Conservation (phyloP, 2,888 invertebrate species). For the Tetramorium bicarinatum region DNA sequence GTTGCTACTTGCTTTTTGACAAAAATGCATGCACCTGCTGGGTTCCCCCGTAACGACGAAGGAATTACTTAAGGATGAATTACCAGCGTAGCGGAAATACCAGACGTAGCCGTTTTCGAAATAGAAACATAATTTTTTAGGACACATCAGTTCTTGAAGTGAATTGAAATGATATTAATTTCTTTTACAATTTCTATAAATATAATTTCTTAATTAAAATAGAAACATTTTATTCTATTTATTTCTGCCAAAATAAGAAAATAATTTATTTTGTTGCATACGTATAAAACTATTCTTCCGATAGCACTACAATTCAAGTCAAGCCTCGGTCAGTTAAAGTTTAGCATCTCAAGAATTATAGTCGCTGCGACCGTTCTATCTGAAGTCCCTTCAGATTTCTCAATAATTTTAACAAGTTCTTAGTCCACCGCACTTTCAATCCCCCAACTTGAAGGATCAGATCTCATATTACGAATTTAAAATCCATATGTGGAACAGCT, state of each 20-base stretch:
- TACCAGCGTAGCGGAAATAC: slow-evolving; percentile 49
- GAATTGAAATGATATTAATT: not conserved
- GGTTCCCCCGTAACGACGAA: slow-evolving; percentile 2
- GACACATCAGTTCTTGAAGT: slow-evolving; percentile 26
- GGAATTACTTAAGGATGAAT: slow-evolving; percentile 16
- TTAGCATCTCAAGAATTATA: not conserved
- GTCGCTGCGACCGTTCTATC: not conserved
- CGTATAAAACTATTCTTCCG: not conserved
- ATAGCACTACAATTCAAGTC: not conserved
- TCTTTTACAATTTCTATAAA: not conserved
- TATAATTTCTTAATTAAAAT: not conserved
- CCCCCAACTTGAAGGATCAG: not conserved
- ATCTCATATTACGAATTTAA: not conserved
- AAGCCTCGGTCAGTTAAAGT: not conserved
- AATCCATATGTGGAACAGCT: not conserved
- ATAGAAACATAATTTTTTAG: not conserved
- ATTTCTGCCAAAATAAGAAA: not conserved
- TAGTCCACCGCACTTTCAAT: not conserved
- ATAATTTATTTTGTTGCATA: not conserved
- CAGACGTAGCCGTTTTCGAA: slow-evolving; percentile 43
- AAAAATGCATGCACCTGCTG: not conserved
- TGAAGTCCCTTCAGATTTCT: not conserved
- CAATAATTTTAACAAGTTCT: not conserved
- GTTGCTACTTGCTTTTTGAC: slow-evolving; percentile 8
- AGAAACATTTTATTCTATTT: not conserved